These are phyloP conservation scores for Clytia hemisphaerica DNA, from an alignment of 30 jellyfish, hydroid and myxozoan genomes.

Conservation along the genomic window DNA sequence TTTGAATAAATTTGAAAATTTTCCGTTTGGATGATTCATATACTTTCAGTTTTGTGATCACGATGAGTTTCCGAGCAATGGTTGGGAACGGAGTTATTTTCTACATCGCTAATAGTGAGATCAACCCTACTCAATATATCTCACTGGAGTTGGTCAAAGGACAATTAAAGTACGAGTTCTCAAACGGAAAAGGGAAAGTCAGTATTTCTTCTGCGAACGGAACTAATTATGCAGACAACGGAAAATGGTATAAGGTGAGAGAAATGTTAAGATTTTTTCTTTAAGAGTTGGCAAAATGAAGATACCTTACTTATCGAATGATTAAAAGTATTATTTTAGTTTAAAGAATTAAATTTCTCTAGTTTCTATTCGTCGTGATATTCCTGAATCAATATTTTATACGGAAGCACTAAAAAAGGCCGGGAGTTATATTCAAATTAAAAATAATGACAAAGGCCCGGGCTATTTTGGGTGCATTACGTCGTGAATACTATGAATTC, in stretches of 20 bases:
- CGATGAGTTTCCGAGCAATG: slow-evolving; percentile 74
- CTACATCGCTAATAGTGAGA: slow-evolving; percentile 68
- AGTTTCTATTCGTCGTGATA: no score
- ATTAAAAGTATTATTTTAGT: no score
- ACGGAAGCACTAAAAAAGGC: no score
- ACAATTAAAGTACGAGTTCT: slow-evolving; percentile 48
- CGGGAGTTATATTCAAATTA: no score
- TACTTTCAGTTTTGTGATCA: slow-evolving; percentile 72
- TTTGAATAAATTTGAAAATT: no score
- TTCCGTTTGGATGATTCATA: no score
- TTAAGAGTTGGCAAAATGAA: background rate
- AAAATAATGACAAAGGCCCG: no score
- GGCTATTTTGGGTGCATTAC: no score
- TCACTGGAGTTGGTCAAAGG: slow-evolving; percentile 74
- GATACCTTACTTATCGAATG: no score
- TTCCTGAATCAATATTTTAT: no score
- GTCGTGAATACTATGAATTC: no score
- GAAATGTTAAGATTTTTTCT: background rate
- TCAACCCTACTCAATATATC: slow-evolving; percentile 57
- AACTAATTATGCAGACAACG: slow-evolving; percentile 61
- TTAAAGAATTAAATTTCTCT: no score
- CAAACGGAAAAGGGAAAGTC: slow-evolving; percentile 40
- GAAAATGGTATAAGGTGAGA: slow-evolving; percentile 84
- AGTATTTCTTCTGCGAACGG: slow-evolving; percentile 35
- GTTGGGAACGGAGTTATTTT: slow-evolving; percentile 73